phyloP scores from a whole-genome alignment of 2,888 invertebrate species.

The Salticus scenicus region DNA sequence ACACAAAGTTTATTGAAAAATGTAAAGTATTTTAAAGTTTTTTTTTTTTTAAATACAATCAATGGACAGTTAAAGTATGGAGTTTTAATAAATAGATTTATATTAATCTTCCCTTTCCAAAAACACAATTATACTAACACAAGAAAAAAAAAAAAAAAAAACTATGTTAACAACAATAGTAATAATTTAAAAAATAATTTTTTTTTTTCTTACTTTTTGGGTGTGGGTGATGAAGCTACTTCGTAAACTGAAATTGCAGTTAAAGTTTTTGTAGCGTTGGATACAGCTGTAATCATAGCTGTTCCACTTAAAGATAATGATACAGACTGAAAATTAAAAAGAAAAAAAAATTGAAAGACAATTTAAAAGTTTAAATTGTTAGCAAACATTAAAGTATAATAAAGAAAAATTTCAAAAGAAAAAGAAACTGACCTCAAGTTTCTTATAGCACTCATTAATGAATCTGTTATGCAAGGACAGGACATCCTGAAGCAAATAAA shows the following conservation, averaged over 20 bases:
- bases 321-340: slow-evolving; percentile 73
- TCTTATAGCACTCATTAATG: slow-evolving; percentile 77
- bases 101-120: no score
- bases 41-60: no score
- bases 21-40: no score
- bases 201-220: slow-evolving; percentile 75
- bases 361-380: neutral
- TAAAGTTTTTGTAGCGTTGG: slow-evolving; percentile 76
- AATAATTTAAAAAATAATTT: no score
- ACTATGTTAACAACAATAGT: no score
- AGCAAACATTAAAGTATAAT: neutral
- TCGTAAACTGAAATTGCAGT: slow-evolving; percentile 76
- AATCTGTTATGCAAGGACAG: slow-evolving; percentile 77
- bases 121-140: no score
- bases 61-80: no score
- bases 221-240: slow-evolving; percentile 75
- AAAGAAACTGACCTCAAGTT: slow-evolving; percentile 75
- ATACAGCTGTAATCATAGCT: slow-evolving; percentile 75
- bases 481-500: slow-evolving; percentile 74
- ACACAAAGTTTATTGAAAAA: no score
- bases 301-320: slow-evolving; percentile 75
- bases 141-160: no score
- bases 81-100: no score
- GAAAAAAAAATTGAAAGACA: no score
- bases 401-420: neutral